Percentiles rank a stretch among this genome's conserved stretches.
Evolutionary conservation across 2,888 invertebrate species (phyloP).

Genomic region (Polymixis lichenea): DNA sequence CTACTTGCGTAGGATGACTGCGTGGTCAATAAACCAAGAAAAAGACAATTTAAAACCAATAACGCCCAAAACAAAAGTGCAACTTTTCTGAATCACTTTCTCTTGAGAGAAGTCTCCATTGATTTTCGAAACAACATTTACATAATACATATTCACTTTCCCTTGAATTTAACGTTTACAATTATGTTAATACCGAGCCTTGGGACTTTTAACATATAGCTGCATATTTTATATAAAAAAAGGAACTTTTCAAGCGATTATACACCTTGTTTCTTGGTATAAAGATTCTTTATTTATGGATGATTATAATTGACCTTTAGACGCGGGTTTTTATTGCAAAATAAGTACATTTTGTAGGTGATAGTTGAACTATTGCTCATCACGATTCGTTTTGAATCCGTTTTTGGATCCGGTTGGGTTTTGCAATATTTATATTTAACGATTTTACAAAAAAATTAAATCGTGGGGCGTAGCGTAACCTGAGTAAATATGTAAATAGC

Average conservation of each 20-base stretch:
- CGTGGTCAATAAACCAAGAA: not conserved
- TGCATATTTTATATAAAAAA: conserved; percentile 10
- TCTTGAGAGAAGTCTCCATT: conserved; percentile 27
- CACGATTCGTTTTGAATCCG: conserved; percentile 49
- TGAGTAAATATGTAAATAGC: too few relatives aligned
- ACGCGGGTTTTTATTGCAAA: conserved; percentile 43
- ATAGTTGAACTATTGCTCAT: conserved; percentile 53
- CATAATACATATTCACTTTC: conserved; percentile 64
- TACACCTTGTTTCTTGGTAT: conserved; percentile 4
- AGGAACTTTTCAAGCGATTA: not conserved
- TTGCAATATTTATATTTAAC: conserved; percentile 38
- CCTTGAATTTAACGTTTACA: conserved; percentile 47
- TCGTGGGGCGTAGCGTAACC: too few relatives aligned
- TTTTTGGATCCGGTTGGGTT: conserved; percentile 54
- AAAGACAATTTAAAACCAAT: conserved; percentile 35
- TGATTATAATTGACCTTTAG: conserved; percentile 36
- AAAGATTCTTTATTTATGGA: conserved; percentile 16
- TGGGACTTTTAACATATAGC: conserved; percentile 24
- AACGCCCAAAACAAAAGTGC: conserved; percentile 20
- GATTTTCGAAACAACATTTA: conserved; percentile 62
- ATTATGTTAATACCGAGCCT: conserved; percentile 47
- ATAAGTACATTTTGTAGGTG: conserved; percentile 29
- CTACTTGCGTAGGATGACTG: conserved; percentile 1
- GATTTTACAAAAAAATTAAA: too few relatives aligned
- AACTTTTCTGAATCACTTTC: conserved; percentile 56